phyloP scores from a whole-genome alignment of 2,888 invertebrate species.

The Icerya purchasi region DNA sequence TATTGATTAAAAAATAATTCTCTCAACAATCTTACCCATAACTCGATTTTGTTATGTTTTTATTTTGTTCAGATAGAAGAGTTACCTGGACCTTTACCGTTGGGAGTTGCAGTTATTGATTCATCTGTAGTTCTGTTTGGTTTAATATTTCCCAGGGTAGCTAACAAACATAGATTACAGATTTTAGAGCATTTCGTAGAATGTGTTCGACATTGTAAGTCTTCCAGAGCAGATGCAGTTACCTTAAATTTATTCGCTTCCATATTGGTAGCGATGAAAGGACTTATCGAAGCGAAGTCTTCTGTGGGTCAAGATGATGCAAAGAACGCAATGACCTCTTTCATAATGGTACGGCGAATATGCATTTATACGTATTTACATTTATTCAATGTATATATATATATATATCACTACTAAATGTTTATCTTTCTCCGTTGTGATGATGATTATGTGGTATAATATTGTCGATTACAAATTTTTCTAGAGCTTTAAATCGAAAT shows the following conservation, averaged over 20 bases:
- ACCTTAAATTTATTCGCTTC: slow-evolving; percentile 95
- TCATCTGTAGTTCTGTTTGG: slow-evolving; percentile 82
- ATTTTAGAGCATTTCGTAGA: slow-evolving; percentile 94
- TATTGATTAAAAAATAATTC: too few species aligned
- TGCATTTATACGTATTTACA: too few species aligned
- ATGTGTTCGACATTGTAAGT: slow-evolving; percentile 82
- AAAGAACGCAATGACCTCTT: slow-evolving; percentile 55
- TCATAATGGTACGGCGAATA: slow-evolving; percentile 42
- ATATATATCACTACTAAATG: too few species aligned
- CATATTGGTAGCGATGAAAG: slow-evolving; percentile 66
- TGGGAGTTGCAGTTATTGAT: slow-evolving; percentile 92
- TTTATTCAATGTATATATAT: too few species aligned
- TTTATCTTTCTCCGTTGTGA: too few species aligned
- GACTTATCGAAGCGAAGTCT: slow-evolving; percentile 67
- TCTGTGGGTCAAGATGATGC: slow-evolving; percentile 74
- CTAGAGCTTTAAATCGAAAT: not conserved
- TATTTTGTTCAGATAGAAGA: slow-evolving; percentile 31
- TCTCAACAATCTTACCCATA: too few species aligned
- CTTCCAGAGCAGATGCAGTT: slow-evolving; percentile 76
- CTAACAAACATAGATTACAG: slow-evolving; percentile 88
- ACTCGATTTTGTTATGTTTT: too few species aligned
- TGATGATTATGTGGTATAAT: too few species aligned
- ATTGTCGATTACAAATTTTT: not conserved
- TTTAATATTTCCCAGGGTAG: slow-evolving; percentile 78
- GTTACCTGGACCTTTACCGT: slow-evolving; percentile 59